Evolutionary conservation across 2,797 vertebrate species (phyloP).

Genomic region (Acridotheres tristis): DNA sequence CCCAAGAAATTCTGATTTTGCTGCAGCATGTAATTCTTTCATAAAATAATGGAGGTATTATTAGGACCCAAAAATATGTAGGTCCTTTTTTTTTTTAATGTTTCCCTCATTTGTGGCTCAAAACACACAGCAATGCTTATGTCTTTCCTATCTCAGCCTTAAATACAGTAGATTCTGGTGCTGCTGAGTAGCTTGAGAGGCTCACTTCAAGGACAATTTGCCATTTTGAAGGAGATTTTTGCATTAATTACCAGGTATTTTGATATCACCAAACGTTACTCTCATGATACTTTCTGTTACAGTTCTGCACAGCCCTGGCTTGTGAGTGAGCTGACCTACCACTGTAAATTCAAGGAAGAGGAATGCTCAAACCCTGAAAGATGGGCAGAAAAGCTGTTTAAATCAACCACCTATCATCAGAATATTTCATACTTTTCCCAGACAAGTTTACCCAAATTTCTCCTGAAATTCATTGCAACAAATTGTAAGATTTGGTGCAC

Average conservation of each 20-base stretch:
- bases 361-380: not conserved
- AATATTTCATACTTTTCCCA: not conserved
- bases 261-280: not conserved
- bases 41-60: not conserved
- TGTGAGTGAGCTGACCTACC: not conserved
- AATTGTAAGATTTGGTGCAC: not conserved
- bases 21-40: not conserved
- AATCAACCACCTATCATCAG: not conserved
- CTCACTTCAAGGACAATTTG: not conserved
- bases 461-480: not conserved
- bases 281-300: not conserved
- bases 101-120: not conserved
- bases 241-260: not conserved
- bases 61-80: not conserved
- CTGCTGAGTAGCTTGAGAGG: not conserved
- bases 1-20: not conserved
- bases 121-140: not conserved
- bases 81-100: not conserved
- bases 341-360: not conserved
- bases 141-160: not conserved
- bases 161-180: not conserved
- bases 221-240: not conserved
- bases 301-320: not conserved
- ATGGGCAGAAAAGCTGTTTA: not conserved
- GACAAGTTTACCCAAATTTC: not conserved